Conservation (phyloP, 2,113 vertebrate genomes). For the Pyrgilauda ruficollis region DNA sequence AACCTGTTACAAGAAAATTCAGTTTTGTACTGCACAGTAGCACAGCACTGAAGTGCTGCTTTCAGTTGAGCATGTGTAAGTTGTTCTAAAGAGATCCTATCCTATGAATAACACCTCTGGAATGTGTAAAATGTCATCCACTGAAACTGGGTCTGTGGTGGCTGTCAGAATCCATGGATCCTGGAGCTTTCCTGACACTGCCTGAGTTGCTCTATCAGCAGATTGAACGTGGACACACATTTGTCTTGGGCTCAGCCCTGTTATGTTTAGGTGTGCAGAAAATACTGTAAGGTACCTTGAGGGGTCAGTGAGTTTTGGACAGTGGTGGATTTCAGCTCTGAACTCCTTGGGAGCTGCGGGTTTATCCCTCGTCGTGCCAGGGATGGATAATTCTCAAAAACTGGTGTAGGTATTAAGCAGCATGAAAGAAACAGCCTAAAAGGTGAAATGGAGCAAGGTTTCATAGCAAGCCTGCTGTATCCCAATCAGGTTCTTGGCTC, state of each 20-base stretch:
- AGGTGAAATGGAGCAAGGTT: neutral
- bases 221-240: neutral
- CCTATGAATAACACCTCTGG: neutral
- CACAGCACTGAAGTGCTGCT: neutral
- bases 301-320: neutral
- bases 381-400: neutral
- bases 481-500: neutral
- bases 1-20: neutral
- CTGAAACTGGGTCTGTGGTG: neutral
- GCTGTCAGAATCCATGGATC: neutral
- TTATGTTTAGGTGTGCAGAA: neutral
- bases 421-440: neutral
- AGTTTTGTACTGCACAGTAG: neutral
- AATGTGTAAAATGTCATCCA: neutral
- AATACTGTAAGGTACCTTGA: rapidly evolving
- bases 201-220: neutral
- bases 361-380: neutral
- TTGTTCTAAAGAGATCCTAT: neutral
- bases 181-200: neutral
- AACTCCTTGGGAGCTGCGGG: neutral
- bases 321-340: neutral
- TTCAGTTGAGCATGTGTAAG: neutral
- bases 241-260: neutral
- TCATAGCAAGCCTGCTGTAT: neutral
- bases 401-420: neutral